phyloP scores from a whole-genome alignment of 2,797 vertebrate species.

The Alcedo atthis region DNA sequence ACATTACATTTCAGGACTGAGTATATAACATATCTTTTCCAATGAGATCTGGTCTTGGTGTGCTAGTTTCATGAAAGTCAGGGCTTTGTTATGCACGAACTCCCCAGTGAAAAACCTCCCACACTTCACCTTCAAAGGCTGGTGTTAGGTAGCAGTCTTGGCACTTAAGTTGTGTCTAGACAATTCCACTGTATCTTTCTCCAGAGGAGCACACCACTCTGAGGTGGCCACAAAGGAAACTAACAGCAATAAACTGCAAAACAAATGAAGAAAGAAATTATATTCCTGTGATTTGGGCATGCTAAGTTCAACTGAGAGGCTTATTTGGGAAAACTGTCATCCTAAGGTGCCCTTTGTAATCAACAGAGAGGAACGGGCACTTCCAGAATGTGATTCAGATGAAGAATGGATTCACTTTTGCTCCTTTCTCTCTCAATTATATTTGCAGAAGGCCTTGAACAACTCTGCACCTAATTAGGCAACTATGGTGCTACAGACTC shows the following conservation, averaged over 20 bases:
- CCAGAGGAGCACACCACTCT: not conserved
- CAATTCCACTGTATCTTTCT: not conserved
- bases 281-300: not conserved
- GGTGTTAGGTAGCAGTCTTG: not conserved
- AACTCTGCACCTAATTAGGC: not conserved
- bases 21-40: not conserved
- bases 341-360: not conserved
- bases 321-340: not conserved
- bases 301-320: not conserved
- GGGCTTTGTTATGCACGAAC: not conserved
- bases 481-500: not conserved
- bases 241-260: not conserved
- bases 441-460: conserved; percentile 8
- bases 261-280: not conserved
- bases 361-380: not conserved
- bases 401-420: not conserved
- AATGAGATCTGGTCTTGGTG: not conserved
- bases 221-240: not conserved
- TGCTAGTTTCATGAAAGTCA: not conserved
- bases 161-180: not conserved
- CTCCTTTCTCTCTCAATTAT: conserved; percentile 1
- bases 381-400: not conserved
- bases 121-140: not conserved
- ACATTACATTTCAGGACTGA: not conserved
- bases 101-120: not conserved